phyloP scores from a whole-genome alignment of 2,888 invertebrate genomes.

The Pinctada fucata region DNA sequence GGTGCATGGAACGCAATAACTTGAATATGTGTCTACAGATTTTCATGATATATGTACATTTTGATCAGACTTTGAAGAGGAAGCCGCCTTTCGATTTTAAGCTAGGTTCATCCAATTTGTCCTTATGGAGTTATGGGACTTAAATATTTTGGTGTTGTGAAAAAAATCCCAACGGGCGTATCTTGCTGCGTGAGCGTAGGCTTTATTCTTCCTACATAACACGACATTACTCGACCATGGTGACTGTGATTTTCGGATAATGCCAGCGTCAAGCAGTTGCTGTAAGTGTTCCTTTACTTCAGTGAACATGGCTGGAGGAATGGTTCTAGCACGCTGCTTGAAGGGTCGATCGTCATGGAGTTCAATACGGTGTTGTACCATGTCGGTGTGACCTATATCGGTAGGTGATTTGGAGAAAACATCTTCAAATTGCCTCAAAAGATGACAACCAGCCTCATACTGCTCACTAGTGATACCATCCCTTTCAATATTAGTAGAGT shows the following conservation, averaged over 20 bases:
- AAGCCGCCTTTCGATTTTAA: no score
- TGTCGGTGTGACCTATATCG: constrained; percentile 29
- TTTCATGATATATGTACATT: no score
- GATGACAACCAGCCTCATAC: no score
- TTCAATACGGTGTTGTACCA: constrained; percentile 38
- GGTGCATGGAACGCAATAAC: no score
- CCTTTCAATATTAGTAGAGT: constrained; percentile 7
- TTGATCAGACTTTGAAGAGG: no score
- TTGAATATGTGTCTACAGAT: no score
- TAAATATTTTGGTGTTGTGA: no score
- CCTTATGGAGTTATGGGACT: no score
- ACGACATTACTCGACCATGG: constrained; percentile 31
- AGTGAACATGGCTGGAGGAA: constrained; percentile 33
- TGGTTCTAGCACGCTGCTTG: constrained; percentile 27
- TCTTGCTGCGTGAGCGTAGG: no score
- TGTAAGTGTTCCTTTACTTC: constrained; percentile 41
- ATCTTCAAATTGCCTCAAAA: constrained; percentile 20
- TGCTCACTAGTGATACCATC: constrained; percentile 12
- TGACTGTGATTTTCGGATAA: constrained; percentile 25
- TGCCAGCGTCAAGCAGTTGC: constrained; percentile 30
- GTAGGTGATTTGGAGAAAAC: constrained; percentile 15
- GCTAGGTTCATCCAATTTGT: no score
- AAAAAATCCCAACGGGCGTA: no score
- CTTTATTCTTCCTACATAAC: constrained; percentile 31
- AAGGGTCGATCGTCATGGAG: constrained; percentile 30